Base-by-base conservation (phyloP, 2,888 invertebrate species). In the Anthophora plumipes region DNA sequence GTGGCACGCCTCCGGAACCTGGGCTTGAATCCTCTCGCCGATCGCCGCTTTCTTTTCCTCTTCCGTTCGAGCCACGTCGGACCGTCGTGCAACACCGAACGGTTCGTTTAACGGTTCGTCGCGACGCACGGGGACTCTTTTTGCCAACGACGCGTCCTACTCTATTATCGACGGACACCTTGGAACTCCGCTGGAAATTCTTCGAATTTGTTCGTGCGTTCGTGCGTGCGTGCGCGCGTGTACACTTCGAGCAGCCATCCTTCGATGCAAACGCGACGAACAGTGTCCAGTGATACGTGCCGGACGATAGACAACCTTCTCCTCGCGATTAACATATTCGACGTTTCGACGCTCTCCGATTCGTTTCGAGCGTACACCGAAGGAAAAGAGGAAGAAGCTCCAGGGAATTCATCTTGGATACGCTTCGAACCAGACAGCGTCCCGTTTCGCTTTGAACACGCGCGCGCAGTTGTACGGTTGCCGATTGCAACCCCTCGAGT, bases 1-100 rank as follows among this genome's bases (percentile, higher is more conserved):
- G 68, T 54, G 74, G 54, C 81, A 72, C 80, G 60, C 66, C 77
- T 86, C 77, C 48, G 69, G 50, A 57, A 41, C 57, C 31, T 68
- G 22, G 17, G 43, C 43, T 69, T 64, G 70, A 20, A 48, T n/a
- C n/a, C n/a, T n/a, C n/a, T 50, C 67, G 61, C 50, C 55, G 57
- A 59, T 68, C 77, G 77, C 37, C 25, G 14, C 6, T 61, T 55
- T 31, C 31, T 31, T n/a, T 22, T 52, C 55, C 43, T 14, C 25
- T 64, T 54, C 31, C 11, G 37, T 52, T 54, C 37, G 31, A 64
- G 20, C 46, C 31, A 63, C 46, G 22, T 75, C 14, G 37, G 41
- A 46, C 22, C 25, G 20, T 9, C 70, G 46, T 14, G 31, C 25
- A 11, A 17, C 37, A 4, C 2, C 9, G 43, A 20, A n/a, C 77